Evolutionary conservation across 2,888 invertebrate genomes (phyloP).

Genomic region (Onthophagus sagittarius): DNA sequence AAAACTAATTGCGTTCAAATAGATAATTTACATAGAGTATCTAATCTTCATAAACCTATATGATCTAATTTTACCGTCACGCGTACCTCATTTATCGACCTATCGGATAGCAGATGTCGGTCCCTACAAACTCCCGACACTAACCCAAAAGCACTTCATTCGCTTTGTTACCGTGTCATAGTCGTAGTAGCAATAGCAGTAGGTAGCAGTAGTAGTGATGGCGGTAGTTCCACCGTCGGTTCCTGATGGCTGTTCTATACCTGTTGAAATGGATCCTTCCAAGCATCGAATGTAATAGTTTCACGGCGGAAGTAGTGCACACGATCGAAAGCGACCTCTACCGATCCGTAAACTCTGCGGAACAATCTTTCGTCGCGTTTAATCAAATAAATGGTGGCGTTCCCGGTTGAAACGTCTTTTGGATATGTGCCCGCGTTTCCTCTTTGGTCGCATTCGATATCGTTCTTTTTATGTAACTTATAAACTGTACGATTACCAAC

Average conservation of each 20-base stretch:
- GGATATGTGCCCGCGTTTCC: background rate
- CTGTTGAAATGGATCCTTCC: constrained; percentile 8
- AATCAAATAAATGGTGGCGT: constrained; percentile 1
- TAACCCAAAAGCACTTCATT: constrained; percentile 7
- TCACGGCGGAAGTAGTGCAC: background rate
- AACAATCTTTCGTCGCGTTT: constrained; percentile 1
- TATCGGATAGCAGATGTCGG: background rate
- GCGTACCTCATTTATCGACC: background rate
- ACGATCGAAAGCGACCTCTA: background rate
- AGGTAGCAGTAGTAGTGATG: background rate
- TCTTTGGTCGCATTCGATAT: background rate
- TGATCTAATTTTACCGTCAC: background rate
- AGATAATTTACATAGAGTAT: background rate
- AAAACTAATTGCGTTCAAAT: background rate
- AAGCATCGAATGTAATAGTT: constrained; percentile 11
- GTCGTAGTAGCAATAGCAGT: background rate
- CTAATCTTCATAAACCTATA: background rate
- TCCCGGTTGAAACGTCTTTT: background rate
- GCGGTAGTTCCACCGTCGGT: background rate
- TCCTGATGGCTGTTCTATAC: background rate
- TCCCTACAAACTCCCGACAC: background rate
- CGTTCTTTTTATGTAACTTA: background rate
- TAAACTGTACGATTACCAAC: background rate
- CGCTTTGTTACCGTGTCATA: constrained; percentile 7
- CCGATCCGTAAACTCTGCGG: background rate